Evolutionary conservation across 2,797 vertebrate species (phyloP).

Genomic region (Paramormyrops hopkinsi): DNA sequence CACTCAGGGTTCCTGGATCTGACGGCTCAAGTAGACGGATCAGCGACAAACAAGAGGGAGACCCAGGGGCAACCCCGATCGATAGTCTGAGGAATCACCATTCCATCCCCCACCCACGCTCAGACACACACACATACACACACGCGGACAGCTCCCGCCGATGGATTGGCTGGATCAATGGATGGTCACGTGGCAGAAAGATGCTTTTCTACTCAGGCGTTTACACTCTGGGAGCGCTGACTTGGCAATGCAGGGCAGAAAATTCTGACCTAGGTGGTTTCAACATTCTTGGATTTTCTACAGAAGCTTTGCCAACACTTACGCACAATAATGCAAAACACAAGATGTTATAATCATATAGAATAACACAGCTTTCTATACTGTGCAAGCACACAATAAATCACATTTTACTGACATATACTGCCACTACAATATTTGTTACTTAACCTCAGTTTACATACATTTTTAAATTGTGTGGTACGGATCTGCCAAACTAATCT

Average conservation of each 20-base stretch:
- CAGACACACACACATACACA: background rate
- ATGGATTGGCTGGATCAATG: slow-evolving; percentile 31
- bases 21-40: slow-evolving; percentile 55
- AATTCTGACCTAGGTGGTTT: slow-evolving; percentile 35
- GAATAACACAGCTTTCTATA: background rate
- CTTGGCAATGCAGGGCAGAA: slow-evolving; percentile 26
- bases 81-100: slow-evolving; percentile 65
- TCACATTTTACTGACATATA: background rate
- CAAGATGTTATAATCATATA: background rate
- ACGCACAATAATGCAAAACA: slow-evolving; percentile 22
- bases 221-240: background rate
- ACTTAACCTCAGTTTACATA: background rate
- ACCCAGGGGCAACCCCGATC: slow-evolving; percentile 65
- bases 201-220: slow-evolving; percentile 33
- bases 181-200: slow-evolving; percentile 23
- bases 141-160: background rate
- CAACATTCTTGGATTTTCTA: slow-evolving; percentile 39
- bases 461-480: background rate
- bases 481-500: background rate
- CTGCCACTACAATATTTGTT: background rate
- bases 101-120: background rate
- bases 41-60: slow-evolving; percentile 62
- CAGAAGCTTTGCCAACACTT: slow-evolving; percentile 24
- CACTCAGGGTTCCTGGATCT: slow-evolving; percentile 48
- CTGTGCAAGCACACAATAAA: background rate